These are phyloP conservation scores for Chironomus tentans DNA, from an alignment of 2,888 invertebrate genomes.

Conservation along the genomic window DNA sequence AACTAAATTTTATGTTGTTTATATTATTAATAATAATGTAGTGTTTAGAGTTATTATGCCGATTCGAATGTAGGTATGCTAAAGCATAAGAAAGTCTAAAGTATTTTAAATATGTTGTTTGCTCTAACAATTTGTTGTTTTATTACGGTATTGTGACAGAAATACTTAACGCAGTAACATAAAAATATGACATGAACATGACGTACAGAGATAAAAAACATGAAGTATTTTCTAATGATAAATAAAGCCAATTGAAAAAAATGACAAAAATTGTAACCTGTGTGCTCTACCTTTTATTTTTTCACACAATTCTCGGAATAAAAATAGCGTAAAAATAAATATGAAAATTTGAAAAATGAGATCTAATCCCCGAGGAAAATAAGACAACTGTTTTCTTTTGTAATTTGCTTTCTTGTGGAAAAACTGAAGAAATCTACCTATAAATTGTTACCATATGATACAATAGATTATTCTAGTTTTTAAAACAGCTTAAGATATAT, in stretches of 20 bases:
- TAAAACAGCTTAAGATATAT: too few species aligned
- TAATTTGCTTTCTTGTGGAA: background rate
- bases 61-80: too few species aligned
- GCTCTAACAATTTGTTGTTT: background rate
- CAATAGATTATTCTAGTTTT: too few species aligned
- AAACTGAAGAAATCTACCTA: too few species aligned
- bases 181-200: too few species aligned
- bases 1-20: too few species aligned
- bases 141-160: background rate
- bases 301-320: background rate
- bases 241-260: constrained; percentile 15
- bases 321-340: background rate
- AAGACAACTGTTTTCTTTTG: constrained; percentile 15
- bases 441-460: too few species aligned
- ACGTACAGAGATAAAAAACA: background rate
- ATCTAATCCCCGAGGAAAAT: constrained; percentile 22
- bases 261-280: background rate
- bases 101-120: too few species aligned
- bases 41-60: too few species aligned
- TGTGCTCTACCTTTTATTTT: background rate
- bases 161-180: too few species aligned
- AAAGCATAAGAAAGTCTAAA: background rate
- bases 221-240: background rate
- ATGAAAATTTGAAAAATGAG: constrained; percentile 9
- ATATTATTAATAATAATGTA: too few species aligned